Evolutionary conservation across 1,140 invertebrate species (phyloP).

Genomic region (Drosophila guanche): DNA sequence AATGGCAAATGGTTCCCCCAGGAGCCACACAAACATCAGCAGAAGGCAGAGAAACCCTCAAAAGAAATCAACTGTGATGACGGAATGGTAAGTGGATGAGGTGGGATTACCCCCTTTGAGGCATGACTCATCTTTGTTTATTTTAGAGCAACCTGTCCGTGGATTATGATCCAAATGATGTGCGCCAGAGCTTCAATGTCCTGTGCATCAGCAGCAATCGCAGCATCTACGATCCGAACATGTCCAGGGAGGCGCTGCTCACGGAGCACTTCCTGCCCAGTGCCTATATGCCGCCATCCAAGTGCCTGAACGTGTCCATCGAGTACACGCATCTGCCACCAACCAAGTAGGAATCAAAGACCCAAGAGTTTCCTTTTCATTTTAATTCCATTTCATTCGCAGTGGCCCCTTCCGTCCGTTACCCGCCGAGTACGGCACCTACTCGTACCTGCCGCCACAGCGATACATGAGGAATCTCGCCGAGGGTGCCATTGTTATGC

Average conservation of each 20-base stretch:
- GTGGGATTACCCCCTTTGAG: slow-evolving; percentile 6
- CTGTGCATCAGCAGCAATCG: slow-evolving; percentile 78
- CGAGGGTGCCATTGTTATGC: slow-evolving; percentile 93
- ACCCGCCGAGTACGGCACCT: slow-evolving; percentile 93
- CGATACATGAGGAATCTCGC: slow-evolving; percentile 94
- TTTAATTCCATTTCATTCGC: slow-evolving; percentile 56
- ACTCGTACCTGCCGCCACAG: slow-evolving; percentile 91
- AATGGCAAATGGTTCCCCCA: slow-evolving; percentile 67
- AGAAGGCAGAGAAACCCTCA: neutral
- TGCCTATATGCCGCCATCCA: slow-evolving; percentile 86
- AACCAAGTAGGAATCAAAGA: slow-evolving; percentile 85
- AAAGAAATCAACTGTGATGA: slow-evolving; percentile 87
- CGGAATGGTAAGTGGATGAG: slow-evolving; percentile 85
- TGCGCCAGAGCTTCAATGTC: slow-evolving; percentile 87
- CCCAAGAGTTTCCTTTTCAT: neutral
- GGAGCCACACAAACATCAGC: slow-evolving; percentile 24
- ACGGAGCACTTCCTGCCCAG: slow-evolving; percentile 86
- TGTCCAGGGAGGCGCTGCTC: slow-evolving; percentile 84
- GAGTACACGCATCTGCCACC: slow-evolving; percentile 87
- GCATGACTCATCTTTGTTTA: slow-evolving; percentile 13
- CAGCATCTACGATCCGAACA: slow-evolving; percentile 84
- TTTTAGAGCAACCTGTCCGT: slow-evolving; percentile 87
- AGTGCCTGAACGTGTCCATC: slow-evolving; percentile 89
- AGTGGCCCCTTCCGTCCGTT: slow-evolving; percentile 92
- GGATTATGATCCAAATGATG: slow-evolving; percentile 89